These are phyloP conservation scores for Cryptosula pallasiana DNA, from an alignment of 2,888 invertebrate genomes.

Conservation along the genomic window DNA sequence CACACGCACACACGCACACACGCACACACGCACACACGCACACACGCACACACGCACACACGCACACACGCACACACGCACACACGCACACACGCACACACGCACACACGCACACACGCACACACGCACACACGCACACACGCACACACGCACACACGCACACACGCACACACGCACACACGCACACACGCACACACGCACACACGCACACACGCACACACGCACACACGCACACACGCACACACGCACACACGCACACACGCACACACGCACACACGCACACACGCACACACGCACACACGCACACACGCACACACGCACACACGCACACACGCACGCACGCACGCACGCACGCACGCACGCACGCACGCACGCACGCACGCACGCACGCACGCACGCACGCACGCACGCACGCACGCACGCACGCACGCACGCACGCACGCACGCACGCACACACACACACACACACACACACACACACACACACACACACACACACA, in stretches of 20 bases:
- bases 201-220: too few relatives aligned
- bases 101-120: too few relatives aligned
- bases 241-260: too few relatives aligned
- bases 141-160: too few relatives aligned
- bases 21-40: slow-evolving; percentile 23
- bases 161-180: too few relatives aligned
- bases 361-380: not conserved
- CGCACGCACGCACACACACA: not conserved
- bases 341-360: not conserved
- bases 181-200: too few relatives aligned
- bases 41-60: not conserved
- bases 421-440: not conserved
- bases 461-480: not conserved
- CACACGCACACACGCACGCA: not conserved
- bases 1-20: not conserved
- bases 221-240: too few relatives aligned
- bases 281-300: too few relatives aligned
- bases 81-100: too few relatives aligned
- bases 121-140: too few relatives aligned
- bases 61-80: not conserved
- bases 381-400: not conserved
- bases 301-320: too few relatives aligned
- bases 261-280: too few relatives aligned
- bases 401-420: not conserved
- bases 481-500: not conserved